Evolutionary conservation across 1,140 invertebrate species (phyloP), one percentile per base, ranked within the genome.

Genomic region (Bilobella aurantiaca): DNA sequence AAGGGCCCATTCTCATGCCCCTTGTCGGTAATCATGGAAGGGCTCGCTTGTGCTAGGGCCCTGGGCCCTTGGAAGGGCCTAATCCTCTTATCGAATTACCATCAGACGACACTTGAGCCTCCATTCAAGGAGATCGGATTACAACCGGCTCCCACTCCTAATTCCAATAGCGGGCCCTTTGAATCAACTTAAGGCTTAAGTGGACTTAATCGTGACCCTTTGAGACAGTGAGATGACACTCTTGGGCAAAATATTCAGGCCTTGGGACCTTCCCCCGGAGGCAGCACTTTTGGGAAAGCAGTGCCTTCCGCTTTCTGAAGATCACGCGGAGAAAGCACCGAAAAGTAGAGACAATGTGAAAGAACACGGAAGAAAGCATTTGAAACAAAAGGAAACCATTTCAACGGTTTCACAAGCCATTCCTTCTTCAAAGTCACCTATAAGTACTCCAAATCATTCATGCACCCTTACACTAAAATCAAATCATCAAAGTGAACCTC

Each of bases 1-100:
- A 57, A 57, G 68, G 68, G 57, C 68, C 65, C 64, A 62, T 62
- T 70, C 66, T 70, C 69, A 63, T 67, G 65, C 65, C 69, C 58
- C 62, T 66, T 70, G 69, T 70, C 47, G 30, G 63, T 67, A 67
- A 67, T 64, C 32, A 67, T 61, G 57, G 14, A 64, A 64, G 63
- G 62, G 62, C 66, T 28, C 62, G n/a, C 5, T 31, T 32, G 23
- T n/a, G n/a, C n/a, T n/a, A n/a, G n/a, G n/a, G 59, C 63, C 49
- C 32, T 16, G 59, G 25, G 8, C 32, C 47, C 31, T 29, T 46
- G 59, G 56, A 59, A 37, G 30, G 21, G 47, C 62, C 63, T 69
- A 69, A 69, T 69, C 68, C 68, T 69, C 68, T 69, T 69, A 69
- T 69, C 68, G 62, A 65, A 69, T 69, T 69, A 69, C 68, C 30